Base-by-base conservation (phyloP, 2,113 vertebrate species). In the Psophia crepitans region DNA sequence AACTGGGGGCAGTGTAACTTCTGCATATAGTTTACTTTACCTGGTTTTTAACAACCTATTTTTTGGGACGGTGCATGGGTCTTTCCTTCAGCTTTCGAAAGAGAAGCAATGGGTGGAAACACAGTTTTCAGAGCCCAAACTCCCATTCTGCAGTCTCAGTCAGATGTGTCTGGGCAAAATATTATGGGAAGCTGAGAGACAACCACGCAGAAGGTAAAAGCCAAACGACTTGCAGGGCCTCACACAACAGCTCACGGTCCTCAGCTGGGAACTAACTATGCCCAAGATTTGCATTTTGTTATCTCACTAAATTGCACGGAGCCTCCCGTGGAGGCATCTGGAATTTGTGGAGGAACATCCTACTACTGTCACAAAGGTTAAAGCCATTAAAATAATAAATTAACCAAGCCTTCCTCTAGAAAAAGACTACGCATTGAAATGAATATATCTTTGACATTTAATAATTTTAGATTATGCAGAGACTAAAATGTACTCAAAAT, bases 321-420 rank as follows among this genome's bases (percentile, higher is more conserved):
- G 24, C 27, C 13, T 66, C 60, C 66, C 54, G 37, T 65, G 78
- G 73, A 96, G 82, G 49, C 5, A 5, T 23, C 32, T 77, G 33
- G 32, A 93, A 80, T 70, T 76, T 91, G 75, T 35, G 19, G 33
- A 81, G 44, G 33, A 92, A 89, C 26, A 81, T 13, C 65, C 53
- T 57, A 79, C 14, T 35, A 65, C 18, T 1, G 3, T 33, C 79
- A 84, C 18, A 79, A 87, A 92, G 49, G 53, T 80, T 76, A 61
- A 80, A 84, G 54, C 14, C 80, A 80, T 94, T 87, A 76, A 87
- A 97, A 95, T n/a, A 86, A 1, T 17, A 79, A 84, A 85, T 88
- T 84, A 82, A 76, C 20, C 0, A 1, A 68, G 16, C 10, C 41
- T 58, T 96, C 43, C 35, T 70, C 37, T 77, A 61, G 73, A 84